Evolutionary conservation across 1,140 invertebrate species (phyloP).

Genomic region (Palaemon carinicauda): DNA sequence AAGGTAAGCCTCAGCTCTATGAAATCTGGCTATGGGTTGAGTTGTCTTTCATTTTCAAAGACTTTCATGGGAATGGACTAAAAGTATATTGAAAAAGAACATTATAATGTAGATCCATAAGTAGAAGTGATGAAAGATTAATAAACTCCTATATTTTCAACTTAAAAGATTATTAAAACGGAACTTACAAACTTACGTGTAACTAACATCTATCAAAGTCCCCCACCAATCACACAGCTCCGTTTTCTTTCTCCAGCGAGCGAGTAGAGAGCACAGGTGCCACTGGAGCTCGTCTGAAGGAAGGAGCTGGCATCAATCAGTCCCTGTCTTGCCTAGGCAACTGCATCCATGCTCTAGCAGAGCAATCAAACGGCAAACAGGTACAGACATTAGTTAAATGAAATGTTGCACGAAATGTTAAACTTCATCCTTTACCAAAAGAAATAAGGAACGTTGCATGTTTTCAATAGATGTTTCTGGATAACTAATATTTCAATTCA

Average conservation of each 20-base stretch:
- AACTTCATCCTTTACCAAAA: too few species aligned
- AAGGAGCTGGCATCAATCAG: constrained; percentile 75
- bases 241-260: constrained; percentile 66
- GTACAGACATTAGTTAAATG: not conserved
- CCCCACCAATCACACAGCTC: not conserved
- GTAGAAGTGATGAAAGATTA: too few species aligned
- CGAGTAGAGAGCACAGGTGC: constrained; percentile 71
- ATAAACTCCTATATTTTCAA: too few species aligned
- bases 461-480: too few species aligned
- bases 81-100: too few species aligned
- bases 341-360: constrained; percentile 71
- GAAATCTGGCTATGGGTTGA: not conserved
- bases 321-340: constrained; percentile 73
- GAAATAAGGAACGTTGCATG: too few species aligned
- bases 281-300: constrained; percentile 72
- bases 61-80: too few species aligned
- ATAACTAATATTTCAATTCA: too few species aligned
- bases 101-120: too few species aligned
- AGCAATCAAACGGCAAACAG: constrained; percentile 59
- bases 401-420: too few species aligned
- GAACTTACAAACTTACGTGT: not conserved
- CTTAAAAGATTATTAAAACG: too few species aligned
- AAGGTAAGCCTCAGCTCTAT: constrained; percentile 65
- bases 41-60: too few species aligned
- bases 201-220: not conserved